Evolutionary conservation across 2,888 invertebrate species (phyloP), one percentile per base, ranked within the genome.

Genomic region (Falcaria lacertinaria): DNA sequence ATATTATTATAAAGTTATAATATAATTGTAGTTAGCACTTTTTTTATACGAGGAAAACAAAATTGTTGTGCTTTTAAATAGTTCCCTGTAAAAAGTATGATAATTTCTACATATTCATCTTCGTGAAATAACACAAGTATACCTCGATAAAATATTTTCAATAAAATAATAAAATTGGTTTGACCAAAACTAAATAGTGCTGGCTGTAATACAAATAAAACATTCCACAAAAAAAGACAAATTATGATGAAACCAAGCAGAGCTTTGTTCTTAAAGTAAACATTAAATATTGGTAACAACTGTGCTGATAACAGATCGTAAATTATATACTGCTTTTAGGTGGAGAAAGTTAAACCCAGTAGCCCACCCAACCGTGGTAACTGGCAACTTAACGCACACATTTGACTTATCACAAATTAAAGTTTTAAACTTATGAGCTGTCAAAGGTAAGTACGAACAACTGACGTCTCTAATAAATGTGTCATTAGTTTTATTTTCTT

Each of bases 371-470:
- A 69, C 67, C 67, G 56, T 67, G 53, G 56, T 46, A 50, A 62
- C 60, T 67, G 53, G 56, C 47, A 50, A 62, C 60, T 54, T 50
- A 48, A 66, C 64, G 69, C 68, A 74, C 76, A 72, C 76, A 74
- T 83, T 83, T 74, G 66, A 66, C 79, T 87, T 86, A 87, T 88
- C 83, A 86, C 82, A 82, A 87, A 86, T 85, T 85, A 84, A 76
- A 74, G 75, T 74, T 76, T 58, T 50, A 73, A 74, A 86, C 76
- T 78, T 84, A 85, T 72, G 80, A 76, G 72, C 83, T 84, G 87
- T 86, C 87, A 84, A 60, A 69, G 60, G 60, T 74, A 78, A 80
- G 80, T 65, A 75, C 62, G 61, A 63, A 44, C 61, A 66, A 77
- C 60, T 85, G 87, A 85, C 86, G 78, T 72, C 66, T 50, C 72